A percentile compares a stretch with the other conserved stretches of the same genome.
phyloP scores from a whole-genome alignment of 2,888 invertebrate species.

The Diplazon laetatorius region DNA sequence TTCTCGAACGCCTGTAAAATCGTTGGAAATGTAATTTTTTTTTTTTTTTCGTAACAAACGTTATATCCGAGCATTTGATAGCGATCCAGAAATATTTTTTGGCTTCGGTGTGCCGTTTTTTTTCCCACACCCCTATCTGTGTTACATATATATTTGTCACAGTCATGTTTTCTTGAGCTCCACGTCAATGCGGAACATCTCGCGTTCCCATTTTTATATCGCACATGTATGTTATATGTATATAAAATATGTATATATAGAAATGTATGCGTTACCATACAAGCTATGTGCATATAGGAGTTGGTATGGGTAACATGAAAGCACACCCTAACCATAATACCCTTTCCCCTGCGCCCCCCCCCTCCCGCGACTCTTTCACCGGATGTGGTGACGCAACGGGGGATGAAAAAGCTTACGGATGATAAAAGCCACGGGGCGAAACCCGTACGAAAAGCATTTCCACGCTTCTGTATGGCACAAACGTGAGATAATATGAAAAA shows the following conservation, averaged over 20 bases:
- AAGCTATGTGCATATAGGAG: constrained; percentile 9
- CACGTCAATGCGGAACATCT: constrained; percentile 58
- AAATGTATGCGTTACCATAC: neutral
- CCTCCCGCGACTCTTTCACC: constrained; percentile 13
- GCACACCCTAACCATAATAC: constrained; percentile 11
- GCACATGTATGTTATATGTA: constrained; percentile 1
- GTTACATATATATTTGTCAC: constrained; percentile 28
- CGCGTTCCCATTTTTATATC: constrained; percentile 28
- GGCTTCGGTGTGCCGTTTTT: too few species aligned
- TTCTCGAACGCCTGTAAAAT: too few species aligned
- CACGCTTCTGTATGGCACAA: constrained; percentile 21
- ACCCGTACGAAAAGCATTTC: constrained; percentile 51
- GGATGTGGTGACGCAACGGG: constrained; percentile 2
- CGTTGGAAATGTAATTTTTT: too few species aligned
- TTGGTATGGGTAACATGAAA: neutral
- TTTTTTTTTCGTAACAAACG: too few species aligned
- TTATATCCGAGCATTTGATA: too few species aligned
- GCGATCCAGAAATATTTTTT: too few species aligned
- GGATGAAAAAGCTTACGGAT: constrained; percentile 45
- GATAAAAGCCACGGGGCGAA: constrained; percentile 49
- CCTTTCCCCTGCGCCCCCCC: constrained; percentile 16
- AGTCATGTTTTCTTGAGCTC: constrained; percentile 51
- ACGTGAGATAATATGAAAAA: constrained; percentile 50
- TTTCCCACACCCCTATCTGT: neutral
- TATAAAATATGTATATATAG: constrained; percentile 18